Evolutionary conservation across 2,113 vertebrate species (phyloP).

Genomic region (Scytalopus superciliaris): DNA sequence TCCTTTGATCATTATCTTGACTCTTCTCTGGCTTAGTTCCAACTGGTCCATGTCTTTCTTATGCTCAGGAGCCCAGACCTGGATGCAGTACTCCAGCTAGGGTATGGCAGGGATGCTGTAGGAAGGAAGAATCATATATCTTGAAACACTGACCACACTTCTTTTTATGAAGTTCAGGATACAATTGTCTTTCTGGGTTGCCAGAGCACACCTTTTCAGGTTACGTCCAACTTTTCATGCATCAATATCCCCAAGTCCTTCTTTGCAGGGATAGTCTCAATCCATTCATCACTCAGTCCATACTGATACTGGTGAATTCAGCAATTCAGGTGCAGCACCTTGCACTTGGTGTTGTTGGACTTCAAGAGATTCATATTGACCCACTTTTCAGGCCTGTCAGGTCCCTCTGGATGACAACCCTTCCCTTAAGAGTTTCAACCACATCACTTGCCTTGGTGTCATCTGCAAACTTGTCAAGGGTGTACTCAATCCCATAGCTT

Average conservation of each 20-base stretch:
- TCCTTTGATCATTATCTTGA: neutral
- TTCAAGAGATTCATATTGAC: neutral
- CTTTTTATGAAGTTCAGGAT: neutral
- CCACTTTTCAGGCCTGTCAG: neutral
- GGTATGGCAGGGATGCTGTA: neutral
- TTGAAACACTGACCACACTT: neutral
- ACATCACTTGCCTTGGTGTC: neutral
- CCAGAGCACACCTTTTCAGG: neutral
- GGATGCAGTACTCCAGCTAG: neutral
- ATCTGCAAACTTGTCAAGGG: neutral
- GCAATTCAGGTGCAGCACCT: neutral
- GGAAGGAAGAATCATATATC: neutral
- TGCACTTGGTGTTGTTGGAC: neutral
- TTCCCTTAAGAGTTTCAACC: neutral
- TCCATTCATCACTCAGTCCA: neutral
- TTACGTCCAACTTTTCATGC: neutral
- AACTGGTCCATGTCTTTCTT: neutral
- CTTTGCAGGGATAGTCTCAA: neutral
- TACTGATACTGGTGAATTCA: neutral
- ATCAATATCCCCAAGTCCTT: neutral
- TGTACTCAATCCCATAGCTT: neutral
- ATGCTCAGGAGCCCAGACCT: neutral
- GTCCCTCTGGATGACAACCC: neutral
- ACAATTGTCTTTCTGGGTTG: neutral
- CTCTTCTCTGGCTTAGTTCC: neutral